Conservation (phyloP, 2,113 vertebrate genomes). For the Gobiocypris rarus region DNA sequence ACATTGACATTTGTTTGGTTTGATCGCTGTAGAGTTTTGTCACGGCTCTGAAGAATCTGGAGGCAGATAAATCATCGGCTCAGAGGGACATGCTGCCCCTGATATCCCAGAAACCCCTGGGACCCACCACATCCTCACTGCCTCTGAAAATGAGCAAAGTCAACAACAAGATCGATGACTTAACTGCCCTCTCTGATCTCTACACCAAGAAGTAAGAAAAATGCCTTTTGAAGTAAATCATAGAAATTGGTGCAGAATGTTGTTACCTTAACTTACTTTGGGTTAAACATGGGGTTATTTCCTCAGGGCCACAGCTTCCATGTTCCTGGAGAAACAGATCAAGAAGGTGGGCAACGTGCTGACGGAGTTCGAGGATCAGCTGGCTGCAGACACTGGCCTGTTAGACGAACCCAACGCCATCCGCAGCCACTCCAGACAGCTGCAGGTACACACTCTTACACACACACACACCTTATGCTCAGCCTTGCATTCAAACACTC, state of each 20-base stretch:
- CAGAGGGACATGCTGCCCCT: conserved; percentile 83
- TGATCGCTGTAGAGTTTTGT: conserved; percentile 72
- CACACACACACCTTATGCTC: not conserved
- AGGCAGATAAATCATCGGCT: conserved; percentile 78
- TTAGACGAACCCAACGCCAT: conserved; percentile 75
- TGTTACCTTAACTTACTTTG: not conserved
- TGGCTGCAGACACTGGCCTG: conserved; percentile 79
- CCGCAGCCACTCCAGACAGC: conserved; percentile 72
- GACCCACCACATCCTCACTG: conserved; percentile 76
- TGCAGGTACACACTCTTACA: conserved; percentile 74
- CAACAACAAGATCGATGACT: conserved; percentile 82
- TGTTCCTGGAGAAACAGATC: conserved; percentile 86
- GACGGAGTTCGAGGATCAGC: conserved; percentile 79
- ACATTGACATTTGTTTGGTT: not conserved
- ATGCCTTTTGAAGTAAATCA: not conserved
- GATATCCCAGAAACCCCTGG: conserved; percentile 76
- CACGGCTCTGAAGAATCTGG: conserved; percentile 77
- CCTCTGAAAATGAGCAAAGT: conserved; percentile 76
- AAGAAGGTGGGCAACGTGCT: conserved; percentile 77
- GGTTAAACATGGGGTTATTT: not conserved
- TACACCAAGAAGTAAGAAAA: conserved; percentile 87
- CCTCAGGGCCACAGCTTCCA: conserved; percentile 81
- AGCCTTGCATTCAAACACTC: too few species aligned
- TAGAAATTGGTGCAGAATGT: too few species aligned
- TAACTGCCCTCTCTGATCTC: conserved; percentile 79